Base-by-base conservation (phyloP, 1,140 invertebrate species). In the Diprion similis region DNA sequence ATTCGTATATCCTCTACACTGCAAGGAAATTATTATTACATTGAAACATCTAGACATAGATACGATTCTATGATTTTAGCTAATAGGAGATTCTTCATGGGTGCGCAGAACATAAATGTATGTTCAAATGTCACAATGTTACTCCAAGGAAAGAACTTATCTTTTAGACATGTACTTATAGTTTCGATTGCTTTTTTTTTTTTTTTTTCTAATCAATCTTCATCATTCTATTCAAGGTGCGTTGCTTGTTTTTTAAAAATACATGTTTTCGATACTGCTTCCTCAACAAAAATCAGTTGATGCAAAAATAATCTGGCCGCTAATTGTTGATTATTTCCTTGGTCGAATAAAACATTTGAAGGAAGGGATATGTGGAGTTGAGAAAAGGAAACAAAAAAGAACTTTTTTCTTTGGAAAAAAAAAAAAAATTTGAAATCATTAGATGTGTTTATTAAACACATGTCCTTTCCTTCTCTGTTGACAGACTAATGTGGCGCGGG, bases 401-500 rank as follows among this genome's bases (percentile, higher is more conserved):
- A n/a, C 76, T 78, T 80, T 81, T 75, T 76, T 72, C 19, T 77
- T 71, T 74, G 76, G 75, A 64, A 37, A 68, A 48, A 15, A 19
- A 24, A 17, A 66, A 70, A 71, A 73, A 79, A 80, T 78, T 47
- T 76, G 18, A 81, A 78, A 80, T 77, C 78, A 70, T 46, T 78
- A 79, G 74, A 82, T 82, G 81, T 85, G 83, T 84, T 79, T 78
- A 76, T 83, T 84, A 85, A 87, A 88, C 86, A 89, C 86, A 89
- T 88, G 89, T 91, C 90, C 90, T 91, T 91, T 91, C 90, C 89
- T 91, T 91, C 89, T 91, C 89, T 92, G 91, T 92, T 92, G 90
- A 91, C 91, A 92, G 91, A 92, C 85, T 82, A 87, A 82, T 85
- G 84, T 82, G 80, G 81, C 82, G 83, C 83, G 84, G 85, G 79